phyloP scores from a whole-genome alignment of 2,797 vertebrate genomes.

The Mus spretus region DNA sequence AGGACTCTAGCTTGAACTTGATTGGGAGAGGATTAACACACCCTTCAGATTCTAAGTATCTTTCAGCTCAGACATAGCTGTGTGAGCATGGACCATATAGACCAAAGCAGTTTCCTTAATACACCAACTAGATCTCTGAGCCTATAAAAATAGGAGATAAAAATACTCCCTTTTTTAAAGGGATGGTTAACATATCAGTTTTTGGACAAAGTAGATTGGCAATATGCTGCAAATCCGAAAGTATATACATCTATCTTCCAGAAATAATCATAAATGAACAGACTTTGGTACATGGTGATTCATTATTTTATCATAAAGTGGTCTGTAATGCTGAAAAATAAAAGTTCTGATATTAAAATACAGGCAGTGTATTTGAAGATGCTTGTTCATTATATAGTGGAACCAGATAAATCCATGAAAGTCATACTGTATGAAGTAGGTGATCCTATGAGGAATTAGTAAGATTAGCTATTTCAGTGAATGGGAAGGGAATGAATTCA shows the following conservation, averaged over 20 bases:
- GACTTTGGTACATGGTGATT: neutral
- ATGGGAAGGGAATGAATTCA: neutral
- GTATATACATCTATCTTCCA: neutral
- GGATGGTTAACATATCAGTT: neutral
- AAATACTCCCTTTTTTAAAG: neutral
- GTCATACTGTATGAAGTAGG: neutral
- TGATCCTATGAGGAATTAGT: neutral
- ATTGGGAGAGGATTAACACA: neutral
- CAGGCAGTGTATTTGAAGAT: neutral
- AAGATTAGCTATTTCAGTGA: neutral
- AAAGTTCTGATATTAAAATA: neutral
- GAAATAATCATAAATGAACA: slow-evolving; percentile 29
- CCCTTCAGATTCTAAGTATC: neutral
- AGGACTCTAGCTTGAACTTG: neutral
- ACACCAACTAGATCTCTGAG: neutral
- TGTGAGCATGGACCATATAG: neutral
- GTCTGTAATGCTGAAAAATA: slow-evolving; percentile 14
- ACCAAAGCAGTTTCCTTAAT: neutral
- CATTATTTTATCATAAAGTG: neutral
- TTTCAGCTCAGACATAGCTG: neutral
- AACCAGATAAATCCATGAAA: neutral
- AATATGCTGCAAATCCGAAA: neutral
- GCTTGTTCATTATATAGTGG: too few relatives aligned
- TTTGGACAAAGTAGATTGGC: neutral
- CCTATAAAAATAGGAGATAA: slow-evolving; percentile 17